Conservation (phyloP, 2,113 vertebrate genomes). For the Antennarius striatus region DNA sequence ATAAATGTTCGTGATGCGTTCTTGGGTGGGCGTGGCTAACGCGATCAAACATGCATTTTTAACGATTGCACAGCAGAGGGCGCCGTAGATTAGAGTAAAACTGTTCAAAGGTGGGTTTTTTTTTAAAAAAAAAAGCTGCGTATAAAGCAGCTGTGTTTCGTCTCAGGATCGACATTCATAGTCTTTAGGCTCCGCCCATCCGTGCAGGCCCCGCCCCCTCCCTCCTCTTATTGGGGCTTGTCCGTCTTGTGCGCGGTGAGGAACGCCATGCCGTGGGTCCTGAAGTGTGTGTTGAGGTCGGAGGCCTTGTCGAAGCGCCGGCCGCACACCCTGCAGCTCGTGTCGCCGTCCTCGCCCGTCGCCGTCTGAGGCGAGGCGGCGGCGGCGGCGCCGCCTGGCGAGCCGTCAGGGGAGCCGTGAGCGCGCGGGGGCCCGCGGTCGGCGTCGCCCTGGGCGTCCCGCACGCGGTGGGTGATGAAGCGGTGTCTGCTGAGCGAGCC, state of each 20-base stretch:
- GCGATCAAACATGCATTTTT: slow-evolving; percentile 68
- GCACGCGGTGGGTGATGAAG: slow-evolving; percentile 91
- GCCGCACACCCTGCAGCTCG: slow-evolving; percentile 87
- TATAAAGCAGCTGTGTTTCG: slow-evolving; percentile 64
- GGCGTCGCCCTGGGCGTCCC: slow-evolving; percentile 66
- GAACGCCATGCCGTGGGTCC: slow-evolving; percentile 96
- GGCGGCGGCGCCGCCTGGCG: slow-evolving; percentile 24
- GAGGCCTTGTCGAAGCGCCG: slow-evolving; percentile 87
- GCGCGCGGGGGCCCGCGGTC: slow-evolving; percentile 36
- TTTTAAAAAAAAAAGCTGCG: slow-evolving; percentile 55
- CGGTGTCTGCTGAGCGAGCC: slow-evolving; percentile 87
- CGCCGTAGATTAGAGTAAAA: slow-evolving; percentile 47
- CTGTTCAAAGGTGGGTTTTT: slow-evolving; percentile 42
- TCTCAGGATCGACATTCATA: slow-evolving; percentile 60
- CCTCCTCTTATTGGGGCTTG: slow-evolving; percentile 68
- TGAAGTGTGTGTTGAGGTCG: slow-evolving; percentile 93
- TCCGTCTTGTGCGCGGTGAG: slow-evolving; percentile 89
- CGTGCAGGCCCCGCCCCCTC: background rate
- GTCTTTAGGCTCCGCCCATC: slow-evolving; percentile 13
- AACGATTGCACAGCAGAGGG: slow-evolving; percentile 56
- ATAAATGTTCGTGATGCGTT: slow-evolving; percentile 51
- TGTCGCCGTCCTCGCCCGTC: slow-evolving; percentile 57
- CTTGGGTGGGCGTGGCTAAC: slow-evolving; percentile 6
- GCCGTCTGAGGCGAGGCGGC: slow-evolving; percentile 43
- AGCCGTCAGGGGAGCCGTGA: slow-evolving; percentile 55